Evolutionary conservation across 2,888 invertebrate species (phyloP).

Genomic region (Cheilosia vulpina): DNA sequence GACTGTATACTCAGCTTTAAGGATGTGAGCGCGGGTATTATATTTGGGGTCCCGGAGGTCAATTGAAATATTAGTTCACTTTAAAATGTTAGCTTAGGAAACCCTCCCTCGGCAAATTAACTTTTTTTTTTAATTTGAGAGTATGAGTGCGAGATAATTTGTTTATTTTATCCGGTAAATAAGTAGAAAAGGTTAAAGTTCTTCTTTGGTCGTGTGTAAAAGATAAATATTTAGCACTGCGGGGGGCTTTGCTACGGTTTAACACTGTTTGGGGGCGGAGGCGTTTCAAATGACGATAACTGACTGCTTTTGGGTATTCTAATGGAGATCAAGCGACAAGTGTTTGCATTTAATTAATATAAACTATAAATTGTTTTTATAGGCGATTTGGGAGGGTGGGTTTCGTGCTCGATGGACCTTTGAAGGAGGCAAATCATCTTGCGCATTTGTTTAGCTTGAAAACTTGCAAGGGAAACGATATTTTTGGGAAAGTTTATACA

Average conservation of each 20-base stretch:
- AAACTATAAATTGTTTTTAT: background rate
- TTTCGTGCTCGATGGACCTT: background rate
- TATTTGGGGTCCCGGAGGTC: slow-evolving; percentile 13
- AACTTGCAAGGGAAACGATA: no score
- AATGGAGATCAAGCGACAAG: background rate
- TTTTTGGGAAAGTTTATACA: no score
- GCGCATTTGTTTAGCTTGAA: no score
- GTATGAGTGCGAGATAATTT: background rate
- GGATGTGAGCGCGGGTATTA: background rate
- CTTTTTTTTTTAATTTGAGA: slow-evolving; percentile 2
- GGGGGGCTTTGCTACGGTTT: background rate
- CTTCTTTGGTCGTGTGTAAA: background rate
- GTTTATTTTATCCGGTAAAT: background rate
- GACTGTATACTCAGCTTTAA: background rate
- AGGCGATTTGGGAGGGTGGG: background rate
- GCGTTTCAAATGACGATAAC: slow-evolving; percentile 1
- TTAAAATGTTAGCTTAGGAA: background rate
- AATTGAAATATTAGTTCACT: slow-evolving; percentile 29
- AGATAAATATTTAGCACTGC: slow-evolving; percentile 18
- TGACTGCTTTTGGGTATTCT: background rate
- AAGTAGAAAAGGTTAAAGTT: background rate
- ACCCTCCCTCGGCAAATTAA: background rate
- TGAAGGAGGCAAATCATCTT: background rate
- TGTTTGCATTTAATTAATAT: background rate
- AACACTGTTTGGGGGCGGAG: background rate